These are phyloP conservation scores for Balanococcus diminutus DNA, from an alignment of 2,888 invertebrate species.

Conservation along the genomic window DNA sequence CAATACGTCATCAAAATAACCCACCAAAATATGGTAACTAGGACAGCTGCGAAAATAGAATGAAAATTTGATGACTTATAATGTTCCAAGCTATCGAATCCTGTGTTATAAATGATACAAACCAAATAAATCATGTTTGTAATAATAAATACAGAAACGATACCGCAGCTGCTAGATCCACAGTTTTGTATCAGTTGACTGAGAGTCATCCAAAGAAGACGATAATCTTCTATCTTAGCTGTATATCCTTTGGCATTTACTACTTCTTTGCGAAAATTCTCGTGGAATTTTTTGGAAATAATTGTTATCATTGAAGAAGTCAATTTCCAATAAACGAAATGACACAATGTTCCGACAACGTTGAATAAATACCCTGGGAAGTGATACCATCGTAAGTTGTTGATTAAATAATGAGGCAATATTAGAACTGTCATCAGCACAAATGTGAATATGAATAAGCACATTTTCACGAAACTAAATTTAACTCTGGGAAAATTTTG, in stretches of 20 bases:
- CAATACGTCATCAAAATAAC: constrained; percentile 24
- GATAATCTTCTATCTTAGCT: constrained; percentile 31
- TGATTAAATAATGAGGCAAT: constrained; percentile 14
- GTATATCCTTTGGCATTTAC: constrained; percentile 23
- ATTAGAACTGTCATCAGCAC: background rate
- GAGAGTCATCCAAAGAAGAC: constrained; percentile 38
- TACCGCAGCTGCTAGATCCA: constrained; percentile 23
- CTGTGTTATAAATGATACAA: constrained; percentile 14
- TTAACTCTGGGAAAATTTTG: background rate
- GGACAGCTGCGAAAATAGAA: background rate
- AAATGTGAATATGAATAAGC: background rate
- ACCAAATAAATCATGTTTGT: constrained; percentile 29
- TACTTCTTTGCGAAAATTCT: constrained; percentile 39
- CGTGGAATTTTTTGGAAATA: constrained; percentile 37
- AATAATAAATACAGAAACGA: constrained; percentile 20
- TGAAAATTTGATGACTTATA: background rate
- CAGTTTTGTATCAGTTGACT: constrained; percentile 39
- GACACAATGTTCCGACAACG: background rate
- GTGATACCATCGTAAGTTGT: constrained; percentile 41
- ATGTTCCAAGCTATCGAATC: constrained; percentile 14
- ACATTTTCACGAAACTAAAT: background rate
- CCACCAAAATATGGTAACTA: constrained; percentile 22
- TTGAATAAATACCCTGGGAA: constrained; percentile 18
- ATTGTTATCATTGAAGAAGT: constrained; percentile 12
- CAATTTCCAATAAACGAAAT: constrained; percentile 33